phyloP scores from a whole-genome alignment of 1,140 invertebrate genomes.

The Atopsyche davidsoni region DNA sequence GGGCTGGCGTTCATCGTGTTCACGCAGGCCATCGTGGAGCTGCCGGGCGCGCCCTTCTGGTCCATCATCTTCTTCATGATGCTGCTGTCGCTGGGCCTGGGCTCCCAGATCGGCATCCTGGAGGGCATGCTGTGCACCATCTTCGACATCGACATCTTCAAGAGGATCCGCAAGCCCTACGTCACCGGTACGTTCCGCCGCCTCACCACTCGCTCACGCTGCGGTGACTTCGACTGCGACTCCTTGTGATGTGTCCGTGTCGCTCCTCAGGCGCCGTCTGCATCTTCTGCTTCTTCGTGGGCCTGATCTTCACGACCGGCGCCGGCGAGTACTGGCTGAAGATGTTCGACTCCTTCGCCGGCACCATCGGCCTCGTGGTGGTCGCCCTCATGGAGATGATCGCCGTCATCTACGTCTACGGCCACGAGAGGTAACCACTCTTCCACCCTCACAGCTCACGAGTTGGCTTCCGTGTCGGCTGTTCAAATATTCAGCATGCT shows the following conservation, averaged over 20 bases:
- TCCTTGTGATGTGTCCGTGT: neutral
- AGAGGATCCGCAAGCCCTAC: constrained; percentile 78
- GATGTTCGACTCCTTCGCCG: constrained; percentile 92
- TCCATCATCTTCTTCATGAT: constrained; percentile 90
- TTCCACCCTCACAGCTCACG: too few species aligned
- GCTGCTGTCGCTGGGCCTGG: constrained; percentile 81
- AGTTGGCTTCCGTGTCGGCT: too few species aligned
- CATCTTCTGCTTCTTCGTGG: constrained; percentile 75
- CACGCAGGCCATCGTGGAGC: constrained; percentile 84
- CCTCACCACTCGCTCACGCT: too few species aligned
- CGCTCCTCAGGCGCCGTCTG: constrained; percentile 66
- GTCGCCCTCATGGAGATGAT: constrained; percentile 88
- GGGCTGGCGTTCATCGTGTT: constrained; percentile 89
- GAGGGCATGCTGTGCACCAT: constrained; percentile 91
- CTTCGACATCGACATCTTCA: constrained; percentile 87
- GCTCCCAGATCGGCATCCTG: constrained; percentile 87
- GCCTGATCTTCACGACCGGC: constrained; percentile 84
- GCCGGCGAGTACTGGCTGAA: constrained; percentile 93
- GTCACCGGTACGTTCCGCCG: constrained; percentile 68
- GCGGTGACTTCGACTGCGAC: neutral
- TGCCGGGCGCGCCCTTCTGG: constrained; percentile 88
- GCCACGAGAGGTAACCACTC: constrained; percentile 71
- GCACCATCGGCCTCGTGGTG: constrained; percentile 85
- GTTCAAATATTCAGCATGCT: too few species aligned
- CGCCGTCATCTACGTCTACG: constrained; percentile 85